A percentile compares a stretch with the other conserved stretches of the same genome.
phyloP scores from a whole-genome alignment of 2,113 vertebrate species.

The Suncus etruscus region DNA sequence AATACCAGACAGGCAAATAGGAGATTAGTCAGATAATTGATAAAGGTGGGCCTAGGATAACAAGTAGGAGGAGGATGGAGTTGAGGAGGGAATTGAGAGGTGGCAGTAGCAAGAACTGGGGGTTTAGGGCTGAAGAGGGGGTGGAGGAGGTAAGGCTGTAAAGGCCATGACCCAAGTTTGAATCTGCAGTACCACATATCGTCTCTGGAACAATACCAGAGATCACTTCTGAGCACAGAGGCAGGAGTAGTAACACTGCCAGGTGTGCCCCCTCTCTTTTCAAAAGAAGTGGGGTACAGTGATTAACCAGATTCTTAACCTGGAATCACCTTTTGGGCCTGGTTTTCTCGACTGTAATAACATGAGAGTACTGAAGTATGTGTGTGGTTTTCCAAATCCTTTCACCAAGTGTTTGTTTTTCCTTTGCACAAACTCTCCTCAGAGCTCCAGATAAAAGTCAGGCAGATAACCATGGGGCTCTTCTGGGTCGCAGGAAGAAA shows the following conservation, averaged over 20 bases:
- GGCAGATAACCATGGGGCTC: neutral
- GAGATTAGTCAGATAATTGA: neutral
- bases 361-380: neutral
- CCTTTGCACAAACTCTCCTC: neutral
- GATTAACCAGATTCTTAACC: neutral
- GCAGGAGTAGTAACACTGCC: too few relatives aligned
- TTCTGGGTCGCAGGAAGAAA: neutral
- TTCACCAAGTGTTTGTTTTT: constrained; percentile 16
- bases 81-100: neutral
- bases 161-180: too few relatives aligned
- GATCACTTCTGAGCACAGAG: too few relatives aligned
- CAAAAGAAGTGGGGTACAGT: neutral
- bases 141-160: too few relatives aligned
- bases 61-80: neutral
- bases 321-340: neutral
- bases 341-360: neutral
- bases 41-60: too few relatives aligned
- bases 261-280: too few relatives aligned
- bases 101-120: neutral
- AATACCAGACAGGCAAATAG: neutral
- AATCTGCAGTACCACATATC: too few relatives aligned
- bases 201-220: too few relatives aligned
- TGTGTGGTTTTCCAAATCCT: neutral
- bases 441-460: neutral
- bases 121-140: too few relatives aligned